phyloP scores from a whole-genome alignment of 2,113 vertebrate genomes.

The Neogobius melanostomus region DNA sequence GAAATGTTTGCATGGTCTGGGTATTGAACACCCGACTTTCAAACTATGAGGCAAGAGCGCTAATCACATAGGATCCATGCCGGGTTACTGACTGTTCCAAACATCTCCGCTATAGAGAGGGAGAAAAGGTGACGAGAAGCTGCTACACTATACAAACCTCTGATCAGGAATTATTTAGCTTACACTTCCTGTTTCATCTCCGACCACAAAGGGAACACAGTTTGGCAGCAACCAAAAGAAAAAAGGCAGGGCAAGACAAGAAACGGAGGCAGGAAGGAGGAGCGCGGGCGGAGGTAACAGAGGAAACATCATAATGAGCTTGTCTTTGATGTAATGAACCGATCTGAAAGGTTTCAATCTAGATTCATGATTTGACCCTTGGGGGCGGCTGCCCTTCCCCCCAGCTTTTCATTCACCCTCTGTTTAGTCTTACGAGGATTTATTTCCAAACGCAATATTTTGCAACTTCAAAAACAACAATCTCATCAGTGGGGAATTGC shows the following conservation, averaged over 20 bases:
- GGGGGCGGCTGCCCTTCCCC: constrained; percentile 27
- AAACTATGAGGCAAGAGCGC: too few species aligned
- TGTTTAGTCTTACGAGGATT: constrained; percentile 28
- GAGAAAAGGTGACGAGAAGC: constrained; percentile 10
- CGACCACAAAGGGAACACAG: constrained; percentile 59
- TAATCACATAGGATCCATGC: too few species aligned
- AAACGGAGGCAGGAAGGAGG: constrained; percentile 34
- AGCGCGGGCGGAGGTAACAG: constrained; percentile 22
- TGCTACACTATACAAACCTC: constrained; percentile 31
- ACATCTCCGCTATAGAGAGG: too few species aligned
- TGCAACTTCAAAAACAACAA: constrained; percentile 39
- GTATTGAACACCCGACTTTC: too few species aligned
- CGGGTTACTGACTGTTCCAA: too few species aligned
- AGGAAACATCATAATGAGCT: constrained; percentile 43
- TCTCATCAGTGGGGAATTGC: constrained; percentile 4
- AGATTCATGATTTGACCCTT: constrained; percentile 51
- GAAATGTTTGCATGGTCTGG: too few species aligned
- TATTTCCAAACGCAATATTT: constrained; percentile 52
- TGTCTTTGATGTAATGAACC: constrained; percentile 57
- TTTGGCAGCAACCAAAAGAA: constrained; percentile 45
- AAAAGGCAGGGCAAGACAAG: constrained; percentile 13
- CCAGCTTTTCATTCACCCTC: constrained; percentile 2
- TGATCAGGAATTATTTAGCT: constrained; percentile 64
- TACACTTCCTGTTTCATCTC: constrained; percentile 64
- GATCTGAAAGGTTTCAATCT: constrained; percentile 51